Evolutionary conservation across 2,113 vertebrate species (phyloP).

Genomic region (Catharus fuscescens): DNA sequence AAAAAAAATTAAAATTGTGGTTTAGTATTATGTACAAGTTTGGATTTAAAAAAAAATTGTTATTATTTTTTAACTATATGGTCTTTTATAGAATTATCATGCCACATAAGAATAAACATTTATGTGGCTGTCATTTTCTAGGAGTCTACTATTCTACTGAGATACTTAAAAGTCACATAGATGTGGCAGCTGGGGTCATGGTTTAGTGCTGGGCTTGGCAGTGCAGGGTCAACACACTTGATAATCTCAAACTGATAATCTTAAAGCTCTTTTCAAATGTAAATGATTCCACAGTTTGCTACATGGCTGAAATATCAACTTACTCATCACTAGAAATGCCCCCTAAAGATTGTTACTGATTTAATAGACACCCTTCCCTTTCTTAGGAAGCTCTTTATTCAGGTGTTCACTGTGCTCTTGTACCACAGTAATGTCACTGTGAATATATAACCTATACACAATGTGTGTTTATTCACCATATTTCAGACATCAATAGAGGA

Average conservation of each 20-base stretch:
- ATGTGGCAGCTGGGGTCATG: background rate
- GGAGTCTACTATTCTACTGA: background rate
- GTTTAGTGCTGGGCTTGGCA: background rate
- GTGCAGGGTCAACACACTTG: background rate
- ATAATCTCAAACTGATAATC: background rate
- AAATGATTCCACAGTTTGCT: background rate
- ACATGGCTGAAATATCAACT: background rate
- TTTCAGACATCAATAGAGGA: background rate
- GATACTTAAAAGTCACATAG: background rate
- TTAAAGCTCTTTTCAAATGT: background rate
- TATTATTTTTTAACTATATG: background rate
- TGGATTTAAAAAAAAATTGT: background rate
- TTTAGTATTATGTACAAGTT: background rate
- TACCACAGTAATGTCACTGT: background rate
- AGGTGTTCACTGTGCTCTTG: background rate
- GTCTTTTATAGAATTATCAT: background rate
- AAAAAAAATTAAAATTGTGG: background rate
- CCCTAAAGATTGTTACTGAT: background rate
- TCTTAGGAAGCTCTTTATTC: background rate
- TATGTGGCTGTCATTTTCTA: background rate
- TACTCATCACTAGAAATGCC: background rate
- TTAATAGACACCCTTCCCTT: background rate
- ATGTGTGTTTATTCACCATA: background rate
- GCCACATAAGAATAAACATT: background rate
- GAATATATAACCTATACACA: background rate